Conservation (phyloP, 2,113 vertebrate genomes). For the Gallinago jamesoni region DNA sequence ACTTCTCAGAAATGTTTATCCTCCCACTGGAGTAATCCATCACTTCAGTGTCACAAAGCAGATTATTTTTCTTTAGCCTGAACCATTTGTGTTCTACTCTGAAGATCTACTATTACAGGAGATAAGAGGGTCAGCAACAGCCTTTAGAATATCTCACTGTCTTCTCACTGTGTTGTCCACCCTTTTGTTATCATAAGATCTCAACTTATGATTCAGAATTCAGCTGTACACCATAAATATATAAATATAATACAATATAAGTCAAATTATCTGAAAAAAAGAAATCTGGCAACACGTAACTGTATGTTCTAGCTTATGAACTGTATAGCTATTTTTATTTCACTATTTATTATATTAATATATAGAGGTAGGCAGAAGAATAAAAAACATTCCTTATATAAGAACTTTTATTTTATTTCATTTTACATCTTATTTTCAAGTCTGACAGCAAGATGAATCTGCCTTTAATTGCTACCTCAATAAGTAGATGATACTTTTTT, state of each 20-base stretch:
- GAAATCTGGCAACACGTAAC: not conserved
- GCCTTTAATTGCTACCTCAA: not conserved
- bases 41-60: not conserved
- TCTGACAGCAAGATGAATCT: not conserved
- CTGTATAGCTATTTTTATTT: not conserved
- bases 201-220: not conserved
- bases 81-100: not conserved
- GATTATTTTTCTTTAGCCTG: not conserved
- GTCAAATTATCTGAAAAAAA: not conserved
- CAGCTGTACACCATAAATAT: not conserved
- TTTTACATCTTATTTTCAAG: not conserved
- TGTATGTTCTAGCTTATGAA: not conserved
- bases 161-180: not conserved
- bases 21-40: not conserved
- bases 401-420: not conserved
- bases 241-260: not conserved
- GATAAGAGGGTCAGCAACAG: not conserved
- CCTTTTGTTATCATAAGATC: not conserved
- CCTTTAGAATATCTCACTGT: not conserved
- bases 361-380: not conserved
- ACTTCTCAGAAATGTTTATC: not conserved
- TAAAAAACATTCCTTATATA: not conserved
- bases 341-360: not conserved
- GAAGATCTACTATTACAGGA: not conserved
- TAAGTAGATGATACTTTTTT: not conserved